Conservation (phyloP, 1,140 invertebrate species). For the Idris sp. region DNA sequence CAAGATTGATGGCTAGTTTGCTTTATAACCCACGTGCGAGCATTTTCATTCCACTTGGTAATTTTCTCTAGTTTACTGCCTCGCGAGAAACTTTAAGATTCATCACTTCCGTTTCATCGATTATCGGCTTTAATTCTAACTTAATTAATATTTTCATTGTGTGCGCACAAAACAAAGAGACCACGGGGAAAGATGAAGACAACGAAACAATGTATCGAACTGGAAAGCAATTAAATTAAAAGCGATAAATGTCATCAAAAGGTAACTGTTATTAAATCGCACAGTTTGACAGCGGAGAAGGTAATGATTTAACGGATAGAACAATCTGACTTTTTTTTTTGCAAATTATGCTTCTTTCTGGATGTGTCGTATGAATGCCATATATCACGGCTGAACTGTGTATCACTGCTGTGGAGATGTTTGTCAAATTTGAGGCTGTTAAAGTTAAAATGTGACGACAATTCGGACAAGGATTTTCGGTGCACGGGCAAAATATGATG, state of each 20-base stretch:
- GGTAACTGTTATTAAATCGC: slow-evolving; percentile 17
- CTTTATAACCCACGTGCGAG: slow-evolving; percentile 64
- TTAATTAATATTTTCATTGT: slow-evolving; percentile 41
- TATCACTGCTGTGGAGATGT: slow-evolving; percentile 7
- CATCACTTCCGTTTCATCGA: slow-evolving; percentile 34
- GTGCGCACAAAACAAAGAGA: too few species aligned
- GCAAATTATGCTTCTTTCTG: neutral
- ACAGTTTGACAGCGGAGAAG: neutral
- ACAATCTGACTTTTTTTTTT: slow-evolving; percentile 12
- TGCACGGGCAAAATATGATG: slow-evolving; percentile 10
- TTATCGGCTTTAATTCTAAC: slow-evolving; percentile 32
- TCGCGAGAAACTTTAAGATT: slow-evolving; percentile 49
- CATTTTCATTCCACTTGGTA: slow-evolving; percentile 49
- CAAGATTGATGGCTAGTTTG: slow-evolving; percentile 72
- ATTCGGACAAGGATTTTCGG: too few species aligned
- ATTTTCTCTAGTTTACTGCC: slow-evolving; percentile 60
- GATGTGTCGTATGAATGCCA: neutral
- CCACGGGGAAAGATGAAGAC: too few species aligned
- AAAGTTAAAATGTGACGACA: slow-evolving; percentile 17
- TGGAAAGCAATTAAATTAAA: slow-evolving; percentile 3
- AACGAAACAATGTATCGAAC: slow-evolving; percentile 4
- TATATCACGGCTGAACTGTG: slow-evolving; percentile 18
- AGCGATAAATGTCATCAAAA: slow-evolving; percentile 9
- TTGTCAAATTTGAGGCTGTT: slow-evolving; percentile 26
- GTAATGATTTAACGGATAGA: too few species aligned